These are phyloP conservation scores for Solea solea DNA, from an alignment of 2,113 vertebrate species.

Conservation along the genomic window DNA sequence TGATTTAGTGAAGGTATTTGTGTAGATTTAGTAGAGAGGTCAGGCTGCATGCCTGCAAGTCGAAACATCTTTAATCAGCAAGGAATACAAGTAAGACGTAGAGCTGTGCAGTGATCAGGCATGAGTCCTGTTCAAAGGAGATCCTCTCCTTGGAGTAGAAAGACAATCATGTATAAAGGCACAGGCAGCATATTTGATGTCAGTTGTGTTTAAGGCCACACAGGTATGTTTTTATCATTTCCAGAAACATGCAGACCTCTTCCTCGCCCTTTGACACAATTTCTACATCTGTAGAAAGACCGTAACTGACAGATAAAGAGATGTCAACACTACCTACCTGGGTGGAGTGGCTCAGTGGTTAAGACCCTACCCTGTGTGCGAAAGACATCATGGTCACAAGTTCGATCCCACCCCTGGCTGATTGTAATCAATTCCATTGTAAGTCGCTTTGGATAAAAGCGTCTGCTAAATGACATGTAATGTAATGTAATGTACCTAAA, in stretches of 20 bases:
- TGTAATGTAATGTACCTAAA: no score
- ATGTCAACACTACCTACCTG: constrained; percentile 46
- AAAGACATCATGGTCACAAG: no score
- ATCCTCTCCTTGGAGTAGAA: neutral
- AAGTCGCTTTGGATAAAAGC: no score
- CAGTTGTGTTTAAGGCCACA: constrained; percentile 22
- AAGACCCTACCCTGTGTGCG: no score
- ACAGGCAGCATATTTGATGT: constrained; percentile 13
- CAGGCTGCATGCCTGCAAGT: constrained; percentile 1
- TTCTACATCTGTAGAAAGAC: constrained; percentile 51
- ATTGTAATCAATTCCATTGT: no score
- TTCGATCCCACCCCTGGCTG: no score
- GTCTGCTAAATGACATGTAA: no score
- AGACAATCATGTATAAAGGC: constrained; percentile 18
- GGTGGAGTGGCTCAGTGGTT: no score
- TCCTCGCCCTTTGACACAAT: constrained; percentile 57
- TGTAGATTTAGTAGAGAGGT: constrained; percentile 4
- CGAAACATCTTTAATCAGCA: neutral
- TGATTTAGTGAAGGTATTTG: constrained; percentile 18
- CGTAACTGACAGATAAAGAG: constrained; percentile 37
- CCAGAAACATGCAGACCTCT: constrained; percentile 29
- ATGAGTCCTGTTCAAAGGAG: constrained; percentile 15
- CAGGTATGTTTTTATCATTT: constrained; percentile 29
- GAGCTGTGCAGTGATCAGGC: constrained; percentile 2
- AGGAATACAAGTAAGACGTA: constrained; percentile 3